Conservation (phyloP, 1,140 invertebrate genomes). For the Danaus plexippus region DNA sequence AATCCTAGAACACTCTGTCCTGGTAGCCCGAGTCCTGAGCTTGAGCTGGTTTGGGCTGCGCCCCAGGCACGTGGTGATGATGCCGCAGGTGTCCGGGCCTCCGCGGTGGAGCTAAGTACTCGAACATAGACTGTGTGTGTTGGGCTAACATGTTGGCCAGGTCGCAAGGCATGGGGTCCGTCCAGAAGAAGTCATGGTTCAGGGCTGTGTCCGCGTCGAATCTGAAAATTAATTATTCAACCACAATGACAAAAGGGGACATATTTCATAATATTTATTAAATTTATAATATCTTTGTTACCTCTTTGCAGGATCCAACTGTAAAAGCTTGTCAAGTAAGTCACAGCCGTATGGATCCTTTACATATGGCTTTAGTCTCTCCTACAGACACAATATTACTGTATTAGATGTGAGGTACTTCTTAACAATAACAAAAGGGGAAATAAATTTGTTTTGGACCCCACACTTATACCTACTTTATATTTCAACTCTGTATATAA, state of each 20-base stretch:
- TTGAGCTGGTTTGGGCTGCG: conserved; percentile 68
- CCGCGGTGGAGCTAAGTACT: conserved; percentile 90
- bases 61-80: conserved; percentile 77
- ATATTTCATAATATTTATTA: conserved; percentile 1
- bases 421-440: too few relatives aligned
- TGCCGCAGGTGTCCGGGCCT: conserved; percentile 79
- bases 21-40: conserved; percentile 80
- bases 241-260: conserved; percentile 4
- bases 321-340: conserved; percentile 92
- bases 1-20: conserved; percentile 80
- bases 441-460: too few relatives aligned
- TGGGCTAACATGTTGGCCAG: conserved; percentile 94
- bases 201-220: conserved; percentile 93
- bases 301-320: conserved; percentile 92
- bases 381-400: conserved; percentile 73
- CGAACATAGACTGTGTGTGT: conserved; percentile 96
- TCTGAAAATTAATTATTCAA: conserved; percentile 23
- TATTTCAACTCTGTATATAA: too few relatives aligned
- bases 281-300: conserved; percentile 13
- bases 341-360: conserved; percentile 95
- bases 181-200: conserved; percentile 99
- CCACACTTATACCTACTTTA: too few relatives aligned
- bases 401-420: too few relatives aligned
- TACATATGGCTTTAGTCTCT: conserved; percentile 92
- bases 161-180: conserved; percentile 94